Evolutionary conservation across 2,113 vertebrate species (phyloP), one percentile per base, ranked within the genome.

Genomic region (Podarcis cretensis): DNA sequence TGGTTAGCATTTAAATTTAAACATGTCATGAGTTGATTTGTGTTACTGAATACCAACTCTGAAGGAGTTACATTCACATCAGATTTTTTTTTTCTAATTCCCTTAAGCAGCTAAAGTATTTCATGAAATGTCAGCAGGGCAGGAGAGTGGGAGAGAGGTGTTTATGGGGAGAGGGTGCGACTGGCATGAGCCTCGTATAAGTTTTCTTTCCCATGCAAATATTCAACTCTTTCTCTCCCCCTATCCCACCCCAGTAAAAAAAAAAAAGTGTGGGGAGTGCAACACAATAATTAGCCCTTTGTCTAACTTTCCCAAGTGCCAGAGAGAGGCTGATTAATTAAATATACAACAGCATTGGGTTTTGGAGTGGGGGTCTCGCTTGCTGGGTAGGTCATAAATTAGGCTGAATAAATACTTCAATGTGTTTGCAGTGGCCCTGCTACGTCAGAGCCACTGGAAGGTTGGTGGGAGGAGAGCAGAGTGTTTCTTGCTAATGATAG

Each of bases 401-500:
- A 97, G 96, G 94, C 95, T 96, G 97, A 97, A 97, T 98, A 97
- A 98, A 98, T 98, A 97, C 96, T 97, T 96, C 97, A 97, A 94
- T 97, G 97, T 98, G 97, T 97, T 96, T 96, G 97, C 96, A 96
- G 96, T 94, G 95, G 95, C 92, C 92, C 93, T 96, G 95, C 96
- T 96, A 97, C 94, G 95, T 96, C 96, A 96, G 94, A 96, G 91
- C 93, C 94, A 92, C 95, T 97, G 96, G 95, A 96, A 96, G 96
- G 96, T 91, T 95, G 96, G 97, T 97, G 96, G 97, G 96, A 96
- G 96, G 97, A 95, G 97, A 96, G 96, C 94, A 71, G 93, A 96
- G 97, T 92, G 93, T 97, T 96, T 96, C 97, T 98, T 98, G 98
- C 96, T 97, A 97, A 99, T 99, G 98, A 98, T 95, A 98, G 98